phyloP scores from a whole-genome alignment of 2,113 vertebrate species.

The Rhipidura dahli region DNA sequence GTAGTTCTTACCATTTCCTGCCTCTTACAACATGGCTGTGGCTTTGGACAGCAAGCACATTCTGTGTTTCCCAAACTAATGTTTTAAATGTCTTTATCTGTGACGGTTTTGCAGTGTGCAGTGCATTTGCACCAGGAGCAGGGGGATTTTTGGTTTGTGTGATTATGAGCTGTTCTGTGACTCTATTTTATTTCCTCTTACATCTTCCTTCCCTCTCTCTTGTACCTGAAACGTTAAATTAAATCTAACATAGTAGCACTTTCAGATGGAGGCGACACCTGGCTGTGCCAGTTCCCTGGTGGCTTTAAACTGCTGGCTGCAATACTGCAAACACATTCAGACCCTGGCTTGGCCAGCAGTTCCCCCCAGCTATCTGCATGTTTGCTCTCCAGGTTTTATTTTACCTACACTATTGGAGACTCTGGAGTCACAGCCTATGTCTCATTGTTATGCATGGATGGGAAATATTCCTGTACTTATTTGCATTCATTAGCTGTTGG shows the following conservation, averaged over 20 bases:
- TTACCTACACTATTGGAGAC: slow-evolving; percentile 45
- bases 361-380: neutral
- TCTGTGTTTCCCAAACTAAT: neutral
- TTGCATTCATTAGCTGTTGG: slow-evolving; percentile 75
- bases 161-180: neutral
- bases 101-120: neutral
- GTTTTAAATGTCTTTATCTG: neutral
- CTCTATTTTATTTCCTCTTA: slow-evolving; percentile 22
- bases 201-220: neutral
- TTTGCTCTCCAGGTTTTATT: slow-evolving; percentile 48
- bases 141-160: neutral
- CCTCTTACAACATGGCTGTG: neutral
- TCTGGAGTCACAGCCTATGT: slow-evolving; percentile 46
- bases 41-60: neutral
- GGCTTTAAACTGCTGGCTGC: slow-evolving; percentile 32
- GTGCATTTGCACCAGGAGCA: neutral
- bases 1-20: slow-evolving; percentile 43
- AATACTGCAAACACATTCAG: slow-evolving; percentile 24
- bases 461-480: slow-evolving; percentile 73
- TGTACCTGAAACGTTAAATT: neutral
- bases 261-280: neutral
- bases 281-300: neutral
- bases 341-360: neutral
- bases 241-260: neutral
- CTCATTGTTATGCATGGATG: slow-evolving; percentile 71